Evolutionary conservation across 2,888 invertebrate genomes (phyloP), one percentile per base, ranked within the genome.

Genomic region (Neoscelio sp.): DNA sequence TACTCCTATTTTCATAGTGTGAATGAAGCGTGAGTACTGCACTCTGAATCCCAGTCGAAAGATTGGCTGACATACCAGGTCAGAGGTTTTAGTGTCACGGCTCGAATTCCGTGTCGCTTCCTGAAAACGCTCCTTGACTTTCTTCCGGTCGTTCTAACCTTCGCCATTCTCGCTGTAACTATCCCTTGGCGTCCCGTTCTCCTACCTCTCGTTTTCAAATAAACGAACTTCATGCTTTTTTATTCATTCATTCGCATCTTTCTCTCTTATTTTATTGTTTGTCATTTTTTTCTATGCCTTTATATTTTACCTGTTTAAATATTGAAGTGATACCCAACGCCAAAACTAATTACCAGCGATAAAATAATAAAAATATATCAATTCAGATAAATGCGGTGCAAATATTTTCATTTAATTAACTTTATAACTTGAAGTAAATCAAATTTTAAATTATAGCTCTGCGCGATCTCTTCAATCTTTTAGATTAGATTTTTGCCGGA

Each of bases 21-120:
- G 52, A 79, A 75, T 70, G 54, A 70, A 68, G 64, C 50, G 50
- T 20, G 54, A 73, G 48, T 48, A 46, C 48, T 44, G 44, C 46
- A 56, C 68, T 54, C 13, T 50, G 70, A 70, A 76, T 77, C 64
- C 74, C 48, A 62, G 46, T 70, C 82, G 81, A 88, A 87, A 86
- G 85, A 88, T 88, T 85, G 85, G 82, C 77, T 82, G 84, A 84
- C 85, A 85, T 86, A 86, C 84, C 86, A 83, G 87, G 84, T 87
- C 88, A 85, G 83, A 85, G 83, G 84, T 87, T 87, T 85, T 84
- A 84, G 82, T 84, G 83, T 84, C 83, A 82, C 79, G 76, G 80
- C 83, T 86, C 83, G 82, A 86, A 86, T 88, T 87, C 84, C 85
- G 81, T 81, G 82, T 82, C 82, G 81, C 79, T 85, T 85, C 67